A percentile compares a stretch with the other conserved stretches of the same genome.
These are phyloP conservation scores for Pandion haliaetus DNA, from an alignment of 2,113 vertebrate genomes.

Conservation along the genomic window DNA sequence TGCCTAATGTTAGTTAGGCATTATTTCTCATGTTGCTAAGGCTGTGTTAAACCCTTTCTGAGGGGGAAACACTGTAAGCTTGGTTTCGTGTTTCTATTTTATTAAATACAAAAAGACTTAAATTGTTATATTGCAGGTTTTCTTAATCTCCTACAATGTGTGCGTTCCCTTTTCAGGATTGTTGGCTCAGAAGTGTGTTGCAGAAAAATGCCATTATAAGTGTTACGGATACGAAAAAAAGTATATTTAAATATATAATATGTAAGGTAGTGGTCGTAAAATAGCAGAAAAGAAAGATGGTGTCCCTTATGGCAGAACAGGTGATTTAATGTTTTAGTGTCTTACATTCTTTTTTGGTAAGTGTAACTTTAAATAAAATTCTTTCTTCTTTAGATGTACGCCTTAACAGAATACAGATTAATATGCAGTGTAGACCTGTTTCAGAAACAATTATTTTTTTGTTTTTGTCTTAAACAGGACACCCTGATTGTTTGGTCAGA, in stretches of 20 bases:
- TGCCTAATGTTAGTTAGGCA: no score
- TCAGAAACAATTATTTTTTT: background rate
- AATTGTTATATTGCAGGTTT: background rate
- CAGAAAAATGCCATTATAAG: background rate
- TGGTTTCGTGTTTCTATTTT: background rate
- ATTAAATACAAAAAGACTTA: background rate
- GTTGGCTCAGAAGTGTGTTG: background rate
- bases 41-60: background rate
- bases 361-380: background rate
- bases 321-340: background rate
- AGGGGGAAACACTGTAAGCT: background rate
- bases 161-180: background rate
- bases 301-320: background rate
- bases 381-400: background rate
- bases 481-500: conserved; percentile 99
- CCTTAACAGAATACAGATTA: background rate
- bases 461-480: conserved; percentile 77
- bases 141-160: background rate
- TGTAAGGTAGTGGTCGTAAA: background rate
- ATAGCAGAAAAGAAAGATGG: background rate
- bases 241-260: background rate
- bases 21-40: background rate
- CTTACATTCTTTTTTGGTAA: background rate
- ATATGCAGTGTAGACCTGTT: background rate
- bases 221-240: background rate